These are phyloP conservation scores for Chaetophractus vellerosus DNA, from an alignment of 2,797 vertebrate species.

Conservation along the genomic window DNA sequence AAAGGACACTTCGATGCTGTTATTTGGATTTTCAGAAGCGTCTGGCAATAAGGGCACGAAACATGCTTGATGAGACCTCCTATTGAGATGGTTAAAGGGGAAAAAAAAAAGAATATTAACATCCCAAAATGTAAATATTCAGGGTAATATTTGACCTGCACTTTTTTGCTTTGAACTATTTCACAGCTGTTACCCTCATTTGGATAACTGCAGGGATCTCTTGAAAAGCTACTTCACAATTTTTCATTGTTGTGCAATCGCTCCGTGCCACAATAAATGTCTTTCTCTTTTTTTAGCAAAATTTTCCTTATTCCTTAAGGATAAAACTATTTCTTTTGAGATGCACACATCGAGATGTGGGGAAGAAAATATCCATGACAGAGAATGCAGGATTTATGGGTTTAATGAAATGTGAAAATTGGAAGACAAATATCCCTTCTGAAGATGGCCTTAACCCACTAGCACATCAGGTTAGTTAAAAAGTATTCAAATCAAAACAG, in stretches of 20 bases:
- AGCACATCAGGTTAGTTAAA: conserved; percentile 36
- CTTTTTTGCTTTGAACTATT: conserved; percentile 12
- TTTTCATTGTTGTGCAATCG: not conserved
- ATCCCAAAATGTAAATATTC: conserved; percentile 44
- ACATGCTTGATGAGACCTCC: conserved; percentile 39
- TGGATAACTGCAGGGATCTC: not conserved
- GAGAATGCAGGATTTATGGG: conserved; percentile 28
- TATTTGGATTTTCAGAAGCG: conserved; percentile 27
- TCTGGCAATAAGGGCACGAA: conserved; percentile 22
- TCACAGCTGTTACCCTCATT: conserved; percentile 5
- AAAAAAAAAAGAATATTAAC: not conserved
- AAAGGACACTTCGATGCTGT: not conserved
- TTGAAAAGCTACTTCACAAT: not conserved
- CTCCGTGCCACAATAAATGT: not conserved
- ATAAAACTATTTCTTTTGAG: conserved; percentile 51
- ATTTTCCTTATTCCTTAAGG: conserved; percentile 45
- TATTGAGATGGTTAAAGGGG: not conserved
- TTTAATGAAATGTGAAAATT: conserved; percentile 64
- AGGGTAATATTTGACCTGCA: not conserved
- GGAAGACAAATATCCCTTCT: not conserved
- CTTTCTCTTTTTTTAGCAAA: conserved; percentile 45
- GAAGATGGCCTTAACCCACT: conserved; percentile 40
- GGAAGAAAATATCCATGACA: conserved; percentile 35
- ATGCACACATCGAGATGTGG: not conserved
- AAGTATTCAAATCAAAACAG: not conserved